Evolutionary conservation across 1,140 invertebrate species (phyloP).

Genomic region (Xylocopa sonorina): DNA sequence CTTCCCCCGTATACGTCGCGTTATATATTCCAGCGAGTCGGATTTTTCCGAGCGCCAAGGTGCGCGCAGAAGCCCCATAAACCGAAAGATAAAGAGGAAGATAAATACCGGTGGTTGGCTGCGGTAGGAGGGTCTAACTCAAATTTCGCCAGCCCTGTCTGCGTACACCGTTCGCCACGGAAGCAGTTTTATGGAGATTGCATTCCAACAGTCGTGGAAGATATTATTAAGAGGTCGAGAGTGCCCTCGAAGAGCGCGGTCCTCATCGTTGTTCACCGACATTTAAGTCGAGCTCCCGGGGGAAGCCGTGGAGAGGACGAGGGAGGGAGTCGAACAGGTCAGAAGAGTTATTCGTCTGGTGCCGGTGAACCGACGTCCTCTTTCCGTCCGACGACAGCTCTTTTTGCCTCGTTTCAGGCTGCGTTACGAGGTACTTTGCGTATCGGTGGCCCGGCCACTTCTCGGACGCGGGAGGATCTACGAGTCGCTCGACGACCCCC

Average conservation of each 20-base stretch:
- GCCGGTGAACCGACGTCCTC: slow-evolving; percentile 45
- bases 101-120: slow-evolving; percentile 59
- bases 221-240: slow-evolving; percentile 75
- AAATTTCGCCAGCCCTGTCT: slow-evolving; percentile 69
- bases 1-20: slow-evolving; percentile 3
- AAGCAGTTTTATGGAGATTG: slow-evolving; percentile 80
- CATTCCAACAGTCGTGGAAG: slow-evolving; percentile 68
- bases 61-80: slow-evolving; percentile 21
- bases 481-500: slow-evolving; percentile 42
- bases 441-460: slow-evolving; percentile 16
- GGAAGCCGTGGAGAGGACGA: not conserved
- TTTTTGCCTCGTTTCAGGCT: slow-evolving; percentile 35
- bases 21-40: not conserved
- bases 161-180: slow-evolving; percentile 66
- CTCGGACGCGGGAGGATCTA: slow-evolving; percentile 37
- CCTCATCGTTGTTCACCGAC: slow-evolving; percentile 37
- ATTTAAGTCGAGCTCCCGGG: slow-evolving; percentile 34
- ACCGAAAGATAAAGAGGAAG: slow-evolving; percentile 37
- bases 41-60: slow-evolving; percentile 22
- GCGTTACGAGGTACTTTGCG: slow-evolving; percentile 61
- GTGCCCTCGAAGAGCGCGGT: slow-evolving; percentile 34
- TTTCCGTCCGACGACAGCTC: slow-evolving; percentile 58
- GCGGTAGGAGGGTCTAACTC: slow-evolving; percentile 64
- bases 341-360: slow-evolving; percentile 66
- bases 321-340: slow-evolving; percentile 24